phyloP scores from a whole-genome alignment of 2,888 invertebrate species.

The Sarcophaga caerulescens region DNA sequence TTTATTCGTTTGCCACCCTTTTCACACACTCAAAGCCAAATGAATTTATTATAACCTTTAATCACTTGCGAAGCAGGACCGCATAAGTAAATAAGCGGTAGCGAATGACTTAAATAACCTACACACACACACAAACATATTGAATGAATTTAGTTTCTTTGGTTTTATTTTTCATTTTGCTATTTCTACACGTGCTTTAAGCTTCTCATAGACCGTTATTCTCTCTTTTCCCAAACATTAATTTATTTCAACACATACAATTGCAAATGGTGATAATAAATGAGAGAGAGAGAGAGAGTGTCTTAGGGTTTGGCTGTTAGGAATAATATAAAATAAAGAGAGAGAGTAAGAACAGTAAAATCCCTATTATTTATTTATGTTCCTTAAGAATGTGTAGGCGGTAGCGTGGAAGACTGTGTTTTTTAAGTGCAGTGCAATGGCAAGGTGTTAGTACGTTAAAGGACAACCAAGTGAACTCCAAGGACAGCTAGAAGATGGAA shows the following conservation, averaged over 20 bases:
- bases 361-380: too few relatives aligned
- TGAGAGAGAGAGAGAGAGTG: background rate
- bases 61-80: conserved; percentile 74
- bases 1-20: conserved; percentile 62
- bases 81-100: conserved; percentile 29
- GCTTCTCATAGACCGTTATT: background rate
- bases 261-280: conserved; percentile 19
- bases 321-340: too few relatives aligned
- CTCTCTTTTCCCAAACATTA: conserved; percentile 12
- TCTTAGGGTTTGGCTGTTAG: too few relatives aligned
- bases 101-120: background rate
- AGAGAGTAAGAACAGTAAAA: too few relatives aligned
- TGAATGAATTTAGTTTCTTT: background rate
- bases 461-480: too few relatives aligned
- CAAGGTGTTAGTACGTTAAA: too few relatives aligned
- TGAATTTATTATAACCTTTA: conserved; percentile 78
- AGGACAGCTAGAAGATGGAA: too few relatives aligned
- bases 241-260: conserved; percentile 33
- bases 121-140: background rate
- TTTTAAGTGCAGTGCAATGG: too few relatives aligned
- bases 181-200: conserved; percentile 15
- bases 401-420: too few relatives aligned
- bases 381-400: too few relatives aligned
- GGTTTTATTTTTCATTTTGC: background rate
- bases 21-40: conserved; percentile 72